phyloP scores from a whole-genome alignment of 2,888 invertebrate species.

The Amphipoea oculea region DNA sequence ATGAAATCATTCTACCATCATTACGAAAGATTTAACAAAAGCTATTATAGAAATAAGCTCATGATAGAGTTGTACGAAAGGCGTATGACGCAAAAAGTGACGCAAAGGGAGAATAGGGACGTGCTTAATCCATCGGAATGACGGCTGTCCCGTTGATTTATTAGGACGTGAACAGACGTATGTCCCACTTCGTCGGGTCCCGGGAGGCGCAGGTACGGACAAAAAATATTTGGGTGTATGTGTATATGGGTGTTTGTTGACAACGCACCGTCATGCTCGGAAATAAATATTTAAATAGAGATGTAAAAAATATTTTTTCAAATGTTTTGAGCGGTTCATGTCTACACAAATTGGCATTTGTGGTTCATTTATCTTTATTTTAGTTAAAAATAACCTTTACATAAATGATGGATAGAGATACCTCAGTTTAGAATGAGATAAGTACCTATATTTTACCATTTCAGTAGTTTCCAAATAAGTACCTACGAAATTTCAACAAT shows the following conservation, averaged over 20 bases:
- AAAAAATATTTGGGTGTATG: conserved; percentile 83
- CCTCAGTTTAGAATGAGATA: not conserved
- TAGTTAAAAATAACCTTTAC: not conserved
- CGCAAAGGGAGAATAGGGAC: conserved; percentile 72
- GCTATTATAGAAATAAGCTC: conserved; percentile 55
- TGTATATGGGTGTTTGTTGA: conserved; percentile 86
- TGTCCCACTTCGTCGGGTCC: conserved; percentile 69
- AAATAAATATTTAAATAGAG: conserved; percentile 69
- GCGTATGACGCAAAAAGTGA: conserved; percentile 69
- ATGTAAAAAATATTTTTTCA: conserved; percentile 47
- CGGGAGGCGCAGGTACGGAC: conserved; percentile 77
- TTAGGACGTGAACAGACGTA: conserved; percentile 82
- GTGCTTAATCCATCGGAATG: conserved; percentile 77
- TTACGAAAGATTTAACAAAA: conserved; percentile 54
- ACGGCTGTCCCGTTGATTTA: conserved; percentile 83
- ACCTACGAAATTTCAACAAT: conserved; percentile 15
- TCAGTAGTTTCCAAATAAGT: not conserved
- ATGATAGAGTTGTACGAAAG: conserved; percentile 68
- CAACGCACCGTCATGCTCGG: conserved; percentile 80
- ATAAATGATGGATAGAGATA: not conserved
- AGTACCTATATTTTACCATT: not conserved
- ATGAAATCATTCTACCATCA: conserved; percentile 49
- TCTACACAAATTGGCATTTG: conserved; percentile 36
- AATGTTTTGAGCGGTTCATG: conserved; percentile 34
- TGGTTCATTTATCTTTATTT: conserved; percentile 8